Percentiles rank a stretch among this genome's conserved stretches.
phyloP scores from a whole-genome alignment of 2,888 invertebrate genomes.

The Drosophila rubida region DNA sequence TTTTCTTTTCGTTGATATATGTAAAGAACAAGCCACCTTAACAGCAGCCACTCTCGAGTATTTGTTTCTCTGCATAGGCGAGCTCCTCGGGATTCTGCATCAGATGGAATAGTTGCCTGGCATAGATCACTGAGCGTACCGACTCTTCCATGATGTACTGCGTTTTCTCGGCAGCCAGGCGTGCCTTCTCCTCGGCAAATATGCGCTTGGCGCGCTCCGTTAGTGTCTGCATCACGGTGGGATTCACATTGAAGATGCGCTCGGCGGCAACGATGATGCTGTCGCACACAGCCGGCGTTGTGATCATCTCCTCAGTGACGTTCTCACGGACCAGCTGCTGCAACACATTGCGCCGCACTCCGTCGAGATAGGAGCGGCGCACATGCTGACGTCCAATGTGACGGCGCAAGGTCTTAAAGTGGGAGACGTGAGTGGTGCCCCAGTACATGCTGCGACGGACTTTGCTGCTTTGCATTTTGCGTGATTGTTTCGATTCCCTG shows the following conservation, averaged over 20 bases:
- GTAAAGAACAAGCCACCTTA: background rate
- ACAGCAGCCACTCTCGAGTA: constrained; percentile 8
- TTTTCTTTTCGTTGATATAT: background rate
- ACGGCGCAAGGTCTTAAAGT: constrained; percentile 54
- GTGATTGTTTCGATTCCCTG: constrained; percentile 39
- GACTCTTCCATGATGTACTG: constrained; percentile 68
- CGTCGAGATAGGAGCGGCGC: constrained; percentile 57
- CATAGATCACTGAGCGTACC: constrained; percentile 71
- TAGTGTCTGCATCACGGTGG: constrained; percentile 37
- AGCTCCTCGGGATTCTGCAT: constrained; percentile 55
- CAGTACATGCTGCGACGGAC: constrained; percentile 27
- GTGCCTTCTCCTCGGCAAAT: constrained; percentile 69
- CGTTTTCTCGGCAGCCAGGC: constrained; percentile 54
- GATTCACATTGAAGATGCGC: constrained; percentile 49
- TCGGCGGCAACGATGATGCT: constrained; percentile 41
- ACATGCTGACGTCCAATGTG: constrained; percentile 49
- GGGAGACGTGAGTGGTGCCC: constrained; percentile 44
- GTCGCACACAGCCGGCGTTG: constrained; percentile 25
- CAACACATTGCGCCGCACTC: constrained; percentile 38
- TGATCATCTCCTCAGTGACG: constrained; percentile 35
- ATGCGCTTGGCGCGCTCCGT: constrained; percentile 69
- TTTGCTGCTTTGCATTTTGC: constrained; percentile 47
- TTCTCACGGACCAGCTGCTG: constrained; percentile 54
- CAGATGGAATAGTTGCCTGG: constrained; percentile 69
- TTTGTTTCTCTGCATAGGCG: constrained; percentile 19